These are phyloP conservation scores for Crepidodera aurea DNA, from an alignment of 2,888 invertebrate genomes.

Conservation along the genomic window DNA sequence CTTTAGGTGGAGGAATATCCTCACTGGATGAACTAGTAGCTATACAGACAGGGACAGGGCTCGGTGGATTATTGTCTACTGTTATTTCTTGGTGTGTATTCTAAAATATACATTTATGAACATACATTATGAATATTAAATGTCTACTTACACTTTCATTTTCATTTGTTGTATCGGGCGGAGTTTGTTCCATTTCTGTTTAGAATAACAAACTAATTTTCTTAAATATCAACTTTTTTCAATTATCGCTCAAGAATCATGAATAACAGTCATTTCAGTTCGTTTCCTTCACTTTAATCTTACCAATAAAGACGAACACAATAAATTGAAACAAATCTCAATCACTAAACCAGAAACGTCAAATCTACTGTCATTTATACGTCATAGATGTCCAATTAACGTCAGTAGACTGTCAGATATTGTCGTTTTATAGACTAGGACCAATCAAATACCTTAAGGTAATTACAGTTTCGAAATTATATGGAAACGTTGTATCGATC, in stretches of 20 bases:
- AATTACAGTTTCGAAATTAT: conserved; percentile 2
- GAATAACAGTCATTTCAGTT: conserved; percentile 11
- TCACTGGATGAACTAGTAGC: conserved; percentile 57
- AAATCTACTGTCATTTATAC: conserved; percentile 3
- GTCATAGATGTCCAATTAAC: conserved; percentile 7
- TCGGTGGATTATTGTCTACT: conserved; percentile 36
- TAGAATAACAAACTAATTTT: neutral
- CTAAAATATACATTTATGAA: conserved; percentile 23
- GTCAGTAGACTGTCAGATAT: too few species aligned
- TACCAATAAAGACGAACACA: conserved; percentile 8
- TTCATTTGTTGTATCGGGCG: conserved; percentile 38
- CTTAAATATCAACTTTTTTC: neutral
- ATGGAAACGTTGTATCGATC: conserved; percentile 13
- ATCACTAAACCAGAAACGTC: conserved; percentile 9
- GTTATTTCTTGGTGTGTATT: conserved; percentile 36
- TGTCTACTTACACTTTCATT: conserved; percentile 25
- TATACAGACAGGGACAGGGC: conserved; percentile 25
- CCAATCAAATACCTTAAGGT: conserved; percentile 21
- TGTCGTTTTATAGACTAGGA: conserved; percentile 9
- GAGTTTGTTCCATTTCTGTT: conserved; percentile 45
- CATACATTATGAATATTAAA: neutral
- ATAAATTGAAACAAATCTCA: neutral
- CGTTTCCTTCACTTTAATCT: neutral
- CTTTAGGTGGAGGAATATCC: conserved; percentile 82
- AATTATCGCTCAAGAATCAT: neutral